Evolutionary conservation across 1,140 invertebrate genomes (phyloP).

Genomic region (Patella vulgata): DNA sequence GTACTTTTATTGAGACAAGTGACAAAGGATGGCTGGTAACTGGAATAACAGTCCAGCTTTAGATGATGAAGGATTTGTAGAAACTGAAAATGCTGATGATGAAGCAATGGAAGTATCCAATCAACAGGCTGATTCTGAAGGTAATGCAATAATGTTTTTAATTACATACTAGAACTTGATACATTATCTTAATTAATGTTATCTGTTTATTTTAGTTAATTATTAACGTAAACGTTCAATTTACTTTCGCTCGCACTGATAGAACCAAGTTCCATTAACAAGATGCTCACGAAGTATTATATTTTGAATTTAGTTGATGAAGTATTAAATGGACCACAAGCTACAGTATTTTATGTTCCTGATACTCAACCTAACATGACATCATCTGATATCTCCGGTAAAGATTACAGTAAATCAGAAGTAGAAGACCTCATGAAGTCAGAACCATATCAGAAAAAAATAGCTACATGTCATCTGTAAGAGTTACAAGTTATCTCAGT

Average conservation of each 20-base stretch:
- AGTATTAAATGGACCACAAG: conserved; percentile 45
- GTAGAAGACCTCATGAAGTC: conserved; percentile 56
- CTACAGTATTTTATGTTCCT: conserved; percentile 44
- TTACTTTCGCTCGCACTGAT: not conserved
- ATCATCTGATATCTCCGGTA: conserved; percentile 17
- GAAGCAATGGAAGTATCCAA: conserved; percentile 48
- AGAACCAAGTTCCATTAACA: not conserved
- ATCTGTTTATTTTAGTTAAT: not conserved
- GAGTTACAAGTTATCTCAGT: too few species aligned
- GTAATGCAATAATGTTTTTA: conserved; percentile 7
- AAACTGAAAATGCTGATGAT: conserved; percentile 41
- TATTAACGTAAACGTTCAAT: too few species aligned
- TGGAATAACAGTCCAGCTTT: conserved; percentile 1
- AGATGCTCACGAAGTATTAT: not conserved
- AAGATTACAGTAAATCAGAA: conserved; percentile 46
- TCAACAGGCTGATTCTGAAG: conserved; percentile 38
- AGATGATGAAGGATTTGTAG: conserved; percentile 52
- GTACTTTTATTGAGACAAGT: too few species aligned
- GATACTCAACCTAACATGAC: conserved; percentile 18
- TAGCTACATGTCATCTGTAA: conserved; percentile 55
- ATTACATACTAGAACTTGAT: not conserved
- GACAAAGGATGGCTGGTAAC: too few species aligned
- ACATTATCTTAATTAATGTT: not conserved
- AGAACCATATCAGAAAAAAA: conserved; percentile 50
- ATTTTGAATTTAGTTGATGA: conserved; percentile 36